Percentiles rank a stretch among this genome's conserved stretches.
Conservation (phyloP, 1,140 invertebrate species). For the Chrysoperla carnea region DNA sequence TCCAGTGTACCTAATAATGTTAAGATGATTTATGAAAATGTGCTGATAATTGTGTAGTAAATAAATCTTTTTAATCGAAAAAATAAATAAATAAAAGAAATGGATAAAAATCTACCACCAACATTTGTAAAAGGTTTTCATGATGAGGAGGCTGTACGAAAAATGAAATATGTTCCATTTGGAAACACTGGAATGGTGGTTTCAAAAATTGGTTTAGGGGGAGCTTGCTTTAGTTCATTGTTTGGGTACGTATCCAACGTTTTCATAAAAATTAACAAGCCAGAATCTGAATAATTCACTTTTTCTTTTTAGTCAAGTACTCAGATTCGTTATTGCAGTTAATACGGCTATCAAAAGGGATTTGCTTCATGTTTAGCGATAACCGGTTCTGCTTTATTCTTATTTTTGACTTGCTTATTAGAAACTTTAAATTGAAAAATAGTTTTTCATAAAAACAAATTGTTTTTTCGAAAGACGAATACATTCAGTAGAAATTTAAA, state of each 20-base stretch:
- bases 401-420: no score
- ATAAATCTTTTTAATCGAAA: no score
- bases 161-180: constrained; percentile 34
- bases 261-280: constrained; percentile 2
- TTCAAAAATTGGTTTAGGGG: constrained; percentile 34
- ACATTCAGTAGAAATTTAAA: no score
- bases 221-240: constrained; percentile 31
- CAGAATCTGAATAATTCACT: neutral
- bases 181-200: constrained; percentile 35
- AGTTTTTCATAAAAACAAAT: no score
- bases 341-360: neutral
- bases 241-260: constrained; percentile 28
- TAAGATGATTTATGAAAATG: no score
- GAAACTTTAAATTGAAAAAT: neutral
- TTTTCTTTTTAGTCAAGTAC: no score
- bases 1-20: no score
- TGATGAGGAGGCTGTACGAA: constrained; percentile 27
- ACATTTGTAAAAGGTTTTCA: constrained; percentile 40
- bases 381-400: neutral
- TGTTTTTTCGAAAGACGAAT: no score
- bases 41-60: no score
- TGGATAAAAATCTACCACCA: constrained; percentile 14
- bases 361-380: no score
- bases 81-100: no score
- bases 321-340: no score